A percentile compares a stretch with the other conserved stretches of the same genome.
These are phyloP conservation scores for Malacosoma neustria DNA, from an alignment of 2,888 invertebrate genomes.

Conservation along the genomic window DNA sequence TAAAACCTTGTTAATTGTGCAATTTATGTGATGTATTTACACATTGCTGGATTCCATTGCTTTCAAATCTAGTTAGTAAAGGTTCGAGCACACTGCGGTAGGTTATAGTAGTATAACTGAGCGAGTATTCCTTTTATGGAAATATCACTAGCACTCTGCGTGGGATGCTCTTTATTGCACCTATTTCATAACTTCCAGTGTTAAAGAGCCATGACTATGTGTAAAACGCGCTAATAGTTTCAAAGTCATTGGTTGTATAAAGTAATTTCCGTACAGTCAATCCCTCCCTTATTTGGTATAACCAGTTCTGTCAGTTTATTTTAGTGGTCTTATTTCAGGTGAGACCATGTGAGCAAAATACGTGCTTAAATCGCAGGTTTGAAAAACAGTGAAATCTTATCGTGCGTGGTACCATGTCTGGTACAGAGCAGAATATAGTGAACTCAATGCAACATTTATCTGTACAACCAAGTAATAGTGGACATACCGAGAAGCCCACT, in stretches of 20 bases:
- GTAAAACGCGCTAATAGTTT: neutral
- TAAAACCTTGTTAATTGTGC: conserved; percentile 2
- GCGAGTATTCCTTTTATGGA: conserved; percentile 29
- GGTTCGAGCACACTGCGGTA: conserved; percentile 38
- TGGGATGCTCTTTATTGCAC: conserved; percentile 43
- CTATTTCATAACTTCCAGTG: neutral
- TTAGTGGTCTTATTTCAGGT: conserved; percentile 34
- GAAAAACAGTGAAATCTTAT: conserved; percentile 24
- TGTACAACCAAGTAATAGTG: conserved; percentile 61
- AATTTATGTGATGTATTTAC: conserved; percentile 1
- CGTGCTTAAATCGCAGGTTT: conserved; percentile 32
- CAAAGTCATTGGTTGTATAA: neutral
- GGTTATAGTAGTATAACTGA: conserved; percentile 25
- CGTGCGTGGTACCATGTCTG: conserved; percentile 66
- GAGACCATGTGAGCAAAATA: conserved; percentile 46
- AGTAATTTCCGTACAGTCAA: neutral
- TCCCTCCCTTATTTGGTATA: neutral
- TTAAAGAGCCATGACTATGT: neutral
- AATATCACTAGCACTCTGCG: conserved; percentile 47
- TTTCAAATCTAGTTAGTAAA: conserved; percentile 14
- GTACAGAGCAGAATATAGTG: conserved; percentile 68
- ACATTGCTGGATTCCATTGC: neutral
- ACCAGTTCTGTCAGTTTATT: neutral
- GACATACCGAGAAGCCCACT: conserved; percentile 62
- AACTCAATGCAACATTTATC: conserved; percentile 71